phyloP scores from a whole-genome alignment of 2,113 vertebrate genomes.

The Anoura caudifer region DNA sequence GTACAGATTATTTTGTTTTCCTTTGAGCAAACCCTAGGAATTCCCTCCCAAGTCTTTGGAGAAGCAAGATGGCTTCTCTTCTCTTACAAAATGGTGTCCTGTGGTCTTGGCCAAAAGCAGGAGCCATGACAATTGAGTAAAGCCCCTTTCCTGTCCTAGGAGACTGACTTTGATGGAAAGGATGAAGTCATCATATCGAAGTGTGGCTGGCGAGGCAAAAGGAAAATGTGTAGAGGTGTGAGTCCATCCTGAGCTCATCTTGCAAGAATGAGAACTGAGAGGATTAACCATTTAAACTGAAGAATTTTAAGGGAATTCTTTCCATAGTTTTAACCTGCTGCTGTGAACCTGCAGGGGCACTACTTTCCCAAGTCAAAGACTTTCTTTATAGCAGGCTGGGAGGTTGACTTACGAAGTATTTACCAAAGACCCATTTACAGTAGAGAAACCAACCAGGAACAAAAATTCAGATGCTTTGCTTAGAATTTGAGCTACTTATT shows the following conservation, averaged over 20 bases:
- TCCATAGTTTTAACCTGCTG: not conserved
- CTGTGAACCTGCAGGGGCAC: not conserved
- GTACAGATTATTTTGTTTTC: not conserved
- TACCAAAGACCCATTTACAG: not conserved
- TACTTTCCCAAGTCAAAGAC: not conserved
- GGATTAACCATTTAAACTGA: not conserved
- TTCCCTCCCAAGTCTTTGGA: not conserved
- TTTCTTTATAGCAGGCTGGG: not conserved
- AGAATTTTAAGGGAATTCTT: not conserved
- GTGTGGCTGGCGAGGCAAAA: not conserved
- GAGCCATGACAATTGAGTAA: not conserved
- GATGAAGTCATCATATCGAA: not conserved
- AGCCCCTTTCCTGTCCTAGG: not conserved
- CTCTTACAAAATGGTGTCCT: not conserved
- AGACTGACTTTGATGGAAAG: not conserved
- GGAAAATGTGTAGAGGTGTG: not conserved
- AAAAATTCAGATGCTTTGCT: not conserved
- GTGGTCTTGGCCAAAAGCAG: not conserved
- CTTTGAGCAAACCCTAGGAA: not conserved
- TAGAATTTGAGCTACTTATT: not conserved
- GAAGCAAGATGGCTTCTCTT: not conserved
- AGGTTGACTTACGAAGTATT: not conserved
- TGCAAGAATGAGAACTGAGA: not conserved
- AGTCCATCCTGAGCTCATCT: not conserved
- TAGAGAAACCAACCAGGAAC: not conserved